A percentile compares a stretch with the other conserved stretches of the same genome.
Evolutionary conservation across 2,797 vertebrate genomes (phyloP).

Genomic region (Lithobates sylvaticus): DNA sequence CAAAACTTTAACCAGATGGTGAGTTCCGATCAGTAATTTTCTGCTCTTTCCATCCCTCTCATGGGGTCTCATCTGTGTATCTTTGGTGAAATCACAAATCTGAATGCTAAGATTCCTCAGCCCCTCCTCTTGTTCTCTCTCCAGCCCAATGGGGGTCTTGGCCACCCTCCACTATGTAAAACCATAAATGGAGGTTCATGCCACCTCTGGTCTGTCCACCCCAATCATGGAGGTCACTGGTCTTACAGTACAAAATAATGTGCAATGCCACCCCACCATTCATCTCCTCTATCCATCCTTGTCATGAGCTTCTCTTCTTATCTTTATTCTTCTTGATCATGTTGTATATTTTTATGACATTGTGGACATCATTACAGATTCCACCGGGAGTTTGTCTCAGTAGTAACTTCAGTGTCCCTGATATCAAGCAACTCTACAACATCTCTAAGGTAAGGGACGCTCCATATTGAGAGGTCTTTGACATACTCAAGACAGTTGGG

Average conservation of each 20-base stretch:
- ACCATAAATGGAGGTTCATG: too few relatives aligned
- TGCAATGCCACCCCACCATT: not conserved
- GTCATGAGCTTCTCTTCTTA: too few relatives aligned
- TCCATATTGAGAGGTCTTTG: not conserved
- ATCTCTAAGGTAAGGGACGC: not conserved
- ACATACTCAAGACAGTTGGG: not conserved
- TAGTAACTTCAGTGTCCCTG: not conserved
- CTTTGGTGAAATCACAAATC: too few relatives aligned
- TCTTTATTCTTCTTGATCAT: not conserved
- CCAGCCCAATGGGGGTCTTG: too few relatives aligned
- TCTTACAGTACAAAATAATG: too few relatives aligned
- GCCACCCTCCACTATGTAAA: too few relatives aligned
- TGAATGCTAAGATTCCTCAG: too few relatives aligned
- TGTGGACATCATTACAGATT: not conserved
- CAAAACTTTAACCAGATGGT: conserved; percentile 8
- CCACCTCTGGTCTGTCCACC: too few relatives aligned
- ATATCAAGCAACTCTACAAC: not conserved
- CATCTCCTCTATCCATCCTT: not conserved
- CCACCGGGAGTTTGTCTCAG: not conserved
- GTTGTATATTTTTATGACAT: not conserved
- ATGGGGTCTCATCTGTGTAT: too few relatives aligned
- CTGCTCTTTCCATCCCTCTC: too few relatives aligned
- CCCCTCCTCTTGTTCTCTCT: not conserved
- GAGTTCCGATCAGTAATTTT: not conserved
- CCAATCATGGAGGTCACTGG: too few relatives aligned